Percentiles rank a stretch among this genome's conserved stretches.
Evolutionary conservation across 2,113 vertebrate genomes (phyloP).

Genomic region (Colinus virginianus): DNA sequence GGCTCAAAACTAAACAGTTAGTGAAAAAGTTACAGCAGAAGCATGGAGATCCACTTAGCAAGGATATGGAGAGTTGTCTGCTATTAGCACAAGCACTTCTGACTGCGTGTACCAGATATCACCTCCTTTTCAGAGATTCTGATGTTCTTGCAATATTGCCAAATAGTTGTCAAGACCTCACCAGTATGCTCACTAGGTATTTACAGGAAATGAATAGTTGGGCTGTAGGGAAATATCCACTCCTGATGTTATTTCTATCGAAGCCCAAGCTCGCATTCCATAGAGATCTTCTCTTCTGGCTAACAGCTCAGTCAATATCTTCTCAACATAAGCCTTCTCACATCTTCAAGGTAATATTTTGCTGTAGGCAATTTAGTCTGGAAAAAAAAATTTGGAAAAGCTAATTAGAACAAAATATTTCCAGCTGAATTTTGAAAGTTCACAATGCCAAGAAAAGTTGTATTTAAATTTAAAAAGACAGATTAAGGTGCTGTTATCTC

Average conservation of each 20-base stretch:
- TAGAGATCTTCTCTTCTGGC: neutral
- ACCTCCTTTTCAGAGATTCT: neutral
- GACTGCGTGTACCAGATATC: accelerated
- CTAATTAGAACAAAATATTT: neutral
- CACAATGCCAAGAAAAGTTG: neutral
- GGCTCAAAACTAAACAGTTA: too few relatives aligned
- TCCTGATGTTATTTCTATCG: neutral
- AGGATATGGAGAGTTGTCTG: neutral
- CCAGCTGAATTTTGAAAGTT: neutral
- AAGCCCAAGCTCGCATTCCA: neutral
- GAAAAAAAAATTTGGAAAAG: neutral
- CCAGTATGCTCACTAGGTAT: neutral
- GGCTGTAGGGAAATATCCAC: neutral
- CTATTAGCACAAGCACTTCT: neutral
- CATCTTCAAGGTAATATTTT: neutral
- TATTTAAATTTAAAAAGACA: neutral
- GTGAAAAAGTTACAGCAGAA: neutral
- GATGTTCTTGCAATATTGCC: neutral
- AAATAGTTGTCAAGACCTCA: neutral
- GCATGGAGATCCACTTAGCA: neutral
- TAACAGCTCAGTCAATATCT: neutral
- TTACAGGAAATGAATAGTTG: neutral
- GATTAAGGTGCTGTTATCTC: too few relatives aligned
- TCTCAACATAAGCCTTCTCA: neutral
- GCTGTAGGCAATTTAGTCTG: neutral